Base-by-base conservation (phyloP, 2,797 vertebrate genomes). In the Syndactyla subalaris region DNA sequence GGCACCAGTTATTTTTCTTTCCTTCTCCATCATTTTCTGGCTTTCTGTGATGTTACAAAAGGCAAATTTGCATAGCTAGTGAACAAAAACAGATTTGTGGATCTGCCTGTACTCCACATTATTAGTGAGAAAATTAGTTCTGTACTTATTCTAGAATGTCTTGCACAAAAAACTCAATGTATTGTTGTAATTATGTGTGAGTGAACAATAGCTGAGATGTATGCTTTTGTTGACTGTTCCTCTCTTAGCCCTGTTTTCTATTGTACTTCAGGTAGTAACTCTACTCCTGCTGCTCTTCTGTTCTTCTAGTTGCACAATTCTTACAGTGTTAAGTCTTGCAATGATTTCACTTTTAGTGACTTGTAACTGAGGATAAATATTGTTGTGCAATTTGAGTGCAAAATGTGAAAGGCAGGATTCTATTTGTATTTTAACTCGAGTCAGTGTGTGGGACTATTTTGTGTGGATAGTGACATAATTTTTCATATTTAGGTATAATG, bases 41-140 rank as follows among this genome's bases (percentile, higher is more conserved):
- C 70, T 39, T 94, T 90, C 77, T 81, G 61, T 79, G 93, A n/a
- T 79, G 66, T 65, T 89, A 93, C 66, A 92, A 96, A 96, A 95
- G 62, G 90, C 75, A 84, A 27, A 80, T 90, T 93, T 94, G 52
- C 82, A 76, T 32, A 78, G n/a, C 46, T 51, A 26, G 9, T 24
- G 70, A 78, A 82, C 45, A 88, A 88, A 82, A 85, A 15, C 14
- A 18, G 59, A 32, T 76, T 36, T 76, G 51, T 75, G 73, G 62
- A 36, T 46, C 88, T 73, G 58, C n/a, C 38, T 14, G 4, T 9
- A 14, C 58, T 77, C 43, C n/a, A 46, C 6, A 20, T 66, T 72
- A 73, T 43, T 57, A 94, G 23, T 0, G 6, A 85, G 41, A 57
- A 54, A 59, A 26, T 52, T 61, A n/a, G 9, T n/a, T 92, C 55